phyloP scores from a whole-genome alignment of 2,888 invertebrate species.

The Panorpa germanica region DNA sequence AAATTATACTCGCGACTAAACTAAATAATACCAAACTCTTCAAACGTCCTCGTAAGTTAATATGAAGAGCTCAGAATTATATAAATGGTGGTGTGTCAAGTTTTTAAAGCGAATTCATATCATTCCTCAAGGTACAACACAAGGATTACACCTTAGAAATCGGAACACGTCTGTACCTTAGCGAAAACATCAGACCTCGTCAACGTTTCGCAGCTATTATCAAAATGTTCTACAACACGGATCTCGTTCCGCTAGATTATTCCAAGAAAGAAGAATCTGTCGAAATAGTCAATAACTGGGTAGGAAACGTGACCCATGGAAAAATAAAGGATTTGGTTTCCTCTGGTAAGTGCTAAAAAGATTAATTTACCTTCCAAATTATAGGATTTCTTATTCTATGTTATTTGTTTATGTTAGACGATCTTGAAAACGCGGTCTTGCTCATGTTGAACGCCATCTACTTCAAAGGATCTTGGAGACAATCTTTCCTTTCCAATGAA shows the following conservation, averaged over 20 bases:
- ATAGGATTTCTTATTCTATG: neutral
- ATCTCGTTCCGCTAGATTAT: conserved; percentile 44
- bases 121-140: conserved; percentile 13
- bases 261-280: conserved; percentile 31
- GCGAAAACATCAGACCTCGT: conserved; percentile 29
- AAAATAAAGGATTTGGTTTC: conserved; percentile 47
- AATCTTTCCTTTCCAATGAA: conserved; percentile 40
- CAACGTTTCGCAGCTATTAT: conserved; percentile 42
- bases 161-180: conserved; percentile 44
- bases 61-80: too few relatives aligned
- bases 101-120: too few relatives aligned
- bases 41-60: too few relatives aligned
- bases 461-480: conserved; percentile 65
- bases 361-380: conserved; percentile 4
- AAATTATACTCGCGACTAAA: too few relatives aligned
- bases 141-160: conserved; percentile 37
- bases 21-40: too few relatives aligned
- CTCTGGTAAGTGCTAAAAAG: conserved; percentile 26
- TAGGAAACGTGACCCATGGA: conserved; percentile 51
- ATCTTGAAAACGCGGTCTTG: conserved; percentile 39
- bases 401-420: conserved; percentile 24
- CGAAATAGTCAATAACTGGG: conserved; percentile 59
- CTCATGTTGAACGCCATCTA: conserved; percentile 57
- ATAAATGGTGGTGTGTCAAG: too few relatives aligned
- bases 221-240: conserved; percentile 42